Evolutionary conservation across 2,888 invertebrate genomes (phyloP), one percentile per base, ranked within the genome.

Genomic region (Microchrysa polita): DNA sequence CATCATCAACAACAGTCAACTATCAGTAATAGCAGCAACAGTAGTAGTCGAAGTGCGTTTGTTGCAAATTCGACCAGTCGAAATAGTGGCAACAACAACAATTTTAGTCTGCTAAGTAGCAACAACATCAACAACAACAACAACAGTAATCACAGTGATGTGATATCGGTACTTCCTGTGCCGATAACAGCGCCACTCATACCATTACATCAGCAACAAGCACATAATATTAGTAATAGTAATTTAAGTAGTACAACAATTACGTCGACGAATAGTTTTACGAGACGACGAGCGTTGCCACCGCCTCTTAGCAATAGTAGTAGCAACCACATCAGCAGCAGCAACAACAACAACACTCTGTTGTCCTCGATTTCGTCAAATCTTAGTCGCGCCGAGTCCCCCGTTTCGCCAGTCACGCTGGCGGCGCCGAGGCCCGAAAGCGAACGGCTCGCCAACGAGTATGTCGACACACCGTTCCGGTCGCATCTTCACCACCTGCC

Each of bases 381-480:
- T 78, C 71, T 78, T 77, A 76, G 78, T 75, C 74, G 76, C 69
- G 78, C 81, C 81, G 82, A 83, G 81, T 81, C 80, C 80, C 81
- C 81, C 80, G 80, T 78, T 80, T 83, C 81, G 78, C 83, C 84
- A 80, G 85, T 86, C 82, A 87, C 88, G 79, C 84, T 88, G 82
- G 88, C 88, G 81, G 87, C 88, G 85, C 95, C 95, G 80, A 89
- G 96, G 83, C 95, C 95, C 80, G 93, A 93, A 85, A 90, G 89
- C 83, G 95, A 95, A 84, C 89, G 96, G 83, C 90, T 91, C 84
- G 91, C 91, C 84, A 96, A 96, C 88, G 95, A 96, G 85, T 96
- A 96, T 89, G 95, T 96, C 87, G 96, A 96, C 86, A 93, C 94
- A 79, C 95, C 92, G 79, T 88, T 91, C 82, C 89, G 89, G 82